Evolutionary conservation across 2,113 vertebrate species (phyloP).

Genomic region (Platysternon megacephalum): DNA sequence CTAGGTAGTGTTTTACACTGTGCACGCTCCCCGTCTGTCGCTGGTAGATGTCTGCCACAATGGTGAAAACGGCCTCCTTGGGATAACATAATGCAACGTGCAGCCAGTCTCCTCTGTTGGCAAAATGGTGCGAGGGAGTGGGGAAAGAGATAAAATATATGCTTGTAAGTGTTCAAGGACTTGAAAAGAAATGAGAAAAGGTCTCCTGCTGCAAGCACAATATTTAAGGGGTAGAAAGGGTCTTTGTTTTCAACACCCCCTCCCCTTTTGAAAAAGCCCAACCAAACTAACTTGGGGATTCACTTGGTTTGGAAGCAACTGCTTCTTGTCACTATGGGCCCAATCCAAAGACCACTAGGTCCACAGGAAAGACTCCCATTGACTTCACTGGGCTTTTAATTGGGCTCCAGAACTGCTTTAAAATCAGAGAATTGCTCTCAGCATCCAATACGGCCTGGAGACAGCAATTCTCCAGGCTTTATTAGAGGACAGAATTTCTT

Average conservation of each 20-base stretch:
- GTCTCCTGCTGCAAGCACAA: conserved; percentile 49
- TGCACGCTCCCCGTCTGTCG: conserved; percentile 42
- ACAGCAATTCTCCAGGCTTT: background rate
- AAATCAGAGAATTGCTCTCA: conserved; percentile 18
- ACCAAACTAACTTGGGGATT: conserved; percentile 56
- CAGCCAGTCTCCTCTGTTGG: conserved; percentile 56
- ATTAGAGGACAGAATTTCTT: background rate
- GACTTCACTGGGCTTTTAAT: conserved; percentile 48
- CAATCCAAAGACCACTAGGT: conserved; percentile 24
- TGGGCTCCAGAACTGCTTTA: conserved; percentile 52
- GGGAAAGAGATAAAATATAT: conserved; percentile 13
- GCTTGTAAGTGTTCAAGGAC: background rate
- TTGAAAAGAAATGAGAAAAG: background rate
- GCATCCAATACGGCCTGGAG: background rate
- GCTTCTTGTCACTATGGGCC: conserved; percentile 10
- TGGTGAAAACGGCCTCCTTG: conserved; percentile 37
- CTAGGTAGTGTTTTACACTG: conserved; percentile 3
- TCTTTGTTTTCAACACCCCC: background rate
- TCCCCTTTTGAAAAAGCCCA: conserved; percentile 28
- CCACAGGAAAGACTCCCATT: background rate
- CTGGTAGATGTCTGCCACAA: conserved; percentile 56
- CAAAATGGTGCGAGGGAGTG: background rate
- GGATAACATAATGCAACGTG: conserved; percentile 58
- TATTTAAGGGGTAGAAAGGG: background rate
- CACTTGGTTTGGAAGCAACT: conserved; percentile 50